Percentiles rank a stretch among this genome's conserved stretches.
phyloP scores from a whole-genome alignment of 2,113 vertebrate species.

The Bettongia penicillata region DNA sequence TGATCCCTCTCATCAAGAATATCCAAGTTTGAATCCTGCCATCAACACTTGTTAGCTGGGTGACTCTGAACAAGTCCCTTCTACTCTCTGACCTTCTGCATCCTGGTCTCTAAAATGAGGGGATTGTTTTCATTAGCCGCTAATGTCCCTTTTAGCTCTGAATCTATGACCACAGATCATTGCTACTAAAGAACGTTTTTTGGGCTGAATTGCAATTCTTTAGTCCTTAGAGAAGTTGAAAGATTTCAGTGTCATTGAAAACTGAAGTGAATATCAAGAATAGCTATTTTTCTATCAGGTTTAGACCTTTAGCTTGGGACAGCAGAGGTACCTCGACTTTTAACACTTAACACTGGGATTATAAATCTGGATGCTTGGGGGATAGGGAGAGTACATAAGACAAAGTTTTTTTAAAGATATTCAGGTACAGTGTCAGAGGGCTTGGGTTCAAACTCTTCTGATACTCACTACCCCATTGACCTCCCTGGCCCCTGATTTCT shows the following conservation, averaged over 20 bases:
- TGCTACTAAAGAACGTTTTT: slow-evolving; percentile 7
- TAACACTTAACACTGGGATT: neutral
- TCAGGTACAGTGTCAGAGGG: neutral
- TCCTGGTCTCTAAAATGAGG: neutral
- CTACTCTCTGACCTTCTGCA: neutral
- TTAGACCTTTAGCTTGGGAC: neutral
- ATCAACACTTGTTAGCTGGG: neutral
- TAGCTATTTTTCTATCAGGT: neutral
- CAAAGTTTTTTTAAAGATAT: neutral
- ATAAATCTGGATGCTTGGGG: neutral
- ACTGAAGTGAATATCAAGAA: slow-evolving; percentile 19
- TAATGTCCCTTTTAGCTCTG: neutral
- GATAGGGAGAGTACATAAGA: neutral
- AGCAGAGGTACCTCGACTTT: neutral
- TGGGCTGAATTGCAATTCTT: slow-evolving; percentile 3
- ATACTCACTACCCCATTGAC: neutral
- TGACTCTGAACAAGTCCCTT: neutral
- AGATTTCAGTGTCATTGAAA: neutral
- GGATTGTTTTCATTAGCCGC: neutral
- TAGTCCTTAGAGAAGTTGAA: neutral
- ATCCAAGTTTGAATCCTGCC: neutral
- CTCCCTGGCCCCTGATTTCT: neutral
- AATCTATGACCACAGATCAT: neutral
- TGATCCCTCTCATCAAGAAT: neutral
- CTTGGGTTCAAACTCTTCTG: neutral